phyloP scores from a whole-genome alignment of 2,113 vertebrate species.

The Ibidorhyncha struthersii region DNA sequence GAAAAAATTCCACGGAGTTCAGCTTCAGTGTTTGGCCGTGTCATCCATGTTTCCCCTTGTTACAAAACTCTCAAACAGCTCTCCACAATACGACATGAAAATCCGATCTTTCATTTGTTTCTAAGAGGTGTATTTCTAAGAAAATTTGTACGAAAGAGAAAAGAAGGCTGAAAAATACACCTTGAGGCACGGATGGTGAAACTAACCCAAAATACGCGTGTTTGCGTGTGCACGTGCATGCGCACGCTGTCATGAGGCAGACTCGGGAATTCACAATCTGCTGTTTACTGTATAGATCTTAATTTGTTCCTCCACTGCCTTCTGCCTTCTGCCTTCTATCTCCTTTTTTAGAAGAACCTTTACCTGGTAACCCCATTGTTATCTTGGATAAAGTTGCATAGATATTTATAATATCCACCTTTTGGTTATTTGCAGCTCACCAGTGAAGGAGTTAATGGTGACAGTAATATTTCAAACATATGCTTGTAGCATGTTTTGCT shows the following conservation, averaged over 20 bases:
- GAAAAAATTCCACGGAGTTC: not conserved
- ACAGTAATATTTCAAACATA: not conserved
- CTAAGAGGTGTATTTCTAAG: not conserved
- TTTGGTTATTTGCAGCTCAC: not conserved
- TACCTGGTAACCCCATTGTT: not conserved
- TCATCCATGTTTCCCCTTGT: not conserved
- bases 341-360: not conserved
- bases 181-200: not conserved
- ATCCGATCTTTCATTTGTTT: not conserved
- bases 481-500: not conserved
- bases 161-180: not conserved
- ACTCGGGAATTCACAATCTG: not conserved
- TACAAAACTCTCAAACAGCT: not conserved
- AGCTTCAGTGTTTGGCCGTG: not conserved
- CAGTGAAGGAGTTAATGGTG: not conserved
- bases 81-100: not conserved
- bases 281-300: not conserved
- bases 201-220: not conserved
- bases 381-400: too few species aligned
- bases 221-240: accelerated
- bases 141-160: not conserved
- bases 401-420: not conserved
- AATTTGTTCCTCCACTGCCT: not conserved
- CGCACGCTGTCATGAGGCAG: not conserved
- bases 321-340: not conserved